phyloP scores from a whole-genome alignment of 2,888 invertebrate genomes.

The Drosophila merina region DNA sequence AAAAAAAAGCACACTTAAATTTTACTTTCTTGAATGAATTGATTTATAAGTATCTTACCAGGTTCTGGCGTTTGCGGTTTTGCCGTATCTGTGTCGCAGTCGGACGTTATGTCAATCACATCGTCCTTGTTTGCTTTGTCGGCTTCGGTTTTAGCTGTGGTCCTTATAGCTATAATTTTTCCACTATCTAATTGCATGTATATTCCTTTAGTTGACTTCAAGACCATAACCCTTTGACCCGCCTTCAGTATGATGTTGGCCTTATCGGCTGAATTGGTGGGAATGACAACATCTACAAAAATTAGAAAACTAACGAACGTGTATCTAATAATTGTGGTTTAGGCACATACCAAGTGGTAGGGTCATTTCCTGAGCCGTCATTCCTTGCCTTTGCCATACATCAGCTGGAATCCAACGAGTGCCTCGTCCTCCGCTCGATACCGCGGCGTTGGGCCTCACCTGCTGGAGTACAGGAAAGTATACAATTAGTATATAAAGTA shows the following conservation, averaged over 20 bases:
- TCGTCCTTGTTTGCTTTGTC: conserved; percentile 73
- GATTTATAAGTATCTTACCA: conserved; percentile 38
- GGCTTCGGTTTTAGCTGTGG: conserved; percentile 79
- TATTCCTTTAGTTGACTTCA: conserved; percentile 97
- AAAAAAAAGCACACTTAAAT: neutral
- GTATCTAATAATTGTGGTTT: neutral
- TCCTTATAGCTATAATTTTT: conserved; percentile 94
- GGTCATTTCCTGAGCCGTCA: conserved; percentile 97
- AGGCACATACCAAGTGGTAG: conserved; percentile 89
- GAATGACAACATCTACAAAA: conserved; percentile 93
- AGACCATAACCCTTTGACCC: conserved; percentile 96
- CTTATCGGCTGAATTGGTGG: conserved; percentile 94
- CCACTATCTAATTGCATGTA: conserved; percentile 97
- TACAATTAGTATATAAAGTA: too few relatives aligned
- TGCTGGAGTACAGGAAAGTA: conserved; percentile 84
- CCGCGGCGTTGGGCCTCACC: conserved; percentile 85
- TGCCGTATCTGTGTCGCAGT: conserved; percentile 65
- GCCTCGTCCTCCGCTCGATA: conserved; percentile 84
- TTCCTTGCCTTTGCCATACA: conserved; percentile 96
- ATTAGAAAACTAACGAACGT: neutral
- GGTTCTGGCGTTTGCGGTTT: conserved; percentile 60
- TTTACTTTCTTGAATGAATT: neutral
- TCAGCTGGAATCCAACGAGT: conserved; percentile 94
- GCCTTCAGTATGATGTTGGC: conserved; percentile 96
- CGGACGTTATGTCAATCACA: conserved; percentile 80